Base-by-base conservation (phyloP, 2,888 invertebrate genomes). In the Orgyia antiqua region DNA sequence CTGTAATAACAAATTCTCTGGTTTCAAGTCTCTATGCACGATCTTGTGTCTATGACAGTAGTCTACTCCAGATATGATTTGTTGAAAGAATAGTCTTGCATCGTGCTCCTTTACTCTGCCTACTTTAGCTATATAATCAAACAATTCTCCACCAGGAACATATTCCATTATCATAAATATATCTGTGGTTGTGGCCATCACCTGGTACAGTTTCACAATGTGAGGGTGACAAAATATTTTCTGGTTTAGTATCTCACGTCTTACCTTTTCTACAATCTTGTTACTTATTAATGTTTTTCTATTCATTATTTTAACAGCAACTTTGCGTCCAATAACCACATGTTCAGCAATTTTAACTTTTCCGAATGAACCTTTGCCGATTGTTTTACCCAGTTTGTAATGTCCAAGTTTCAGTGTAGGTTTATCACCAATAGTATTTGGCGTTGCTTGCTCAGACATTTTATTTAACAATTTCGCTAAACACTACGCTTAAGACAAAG, bases 141-240 rank as follows among this genome's bases (percentile, higher is more conserved):
- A 99, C 1, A 99, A 87, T 76, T 99, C 99, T 17, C 99, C 99
- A 3, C 99, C 99, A 31, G 97, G 95, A 0, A 99, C 99, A 89
- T 98, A 99, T 84, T 99, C 99, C 99, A 99, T 99, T 42, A 99
- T 98, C 99, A 99, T 99, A 76, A 99, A 99, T 64, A 99, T 99
- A 78, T 99, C 99, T 13, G 98, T 97, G 2, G 99, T 99, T 6
- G 99, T 99, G 51, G 98, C 98, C 51, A 98, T 98, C 13, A 96
- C 96, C 88, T 93, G 92, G 62, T 92, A 99, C 87, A 99, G 78
- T 86, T 99, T 98, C 45, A 99, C 99, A 54, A 99, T 99, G 74
- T 99, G 99, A 3, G 99, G 99, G 88, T 99, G 99, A 47, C 99
- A 90, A 67, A 99, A 99, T n/a, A 99, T 89, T 69, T 99, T 99